Base-by-base conservation (phyloP, 1,140 invertebrate genomes). In the Adelges cooleyi region DNA sequence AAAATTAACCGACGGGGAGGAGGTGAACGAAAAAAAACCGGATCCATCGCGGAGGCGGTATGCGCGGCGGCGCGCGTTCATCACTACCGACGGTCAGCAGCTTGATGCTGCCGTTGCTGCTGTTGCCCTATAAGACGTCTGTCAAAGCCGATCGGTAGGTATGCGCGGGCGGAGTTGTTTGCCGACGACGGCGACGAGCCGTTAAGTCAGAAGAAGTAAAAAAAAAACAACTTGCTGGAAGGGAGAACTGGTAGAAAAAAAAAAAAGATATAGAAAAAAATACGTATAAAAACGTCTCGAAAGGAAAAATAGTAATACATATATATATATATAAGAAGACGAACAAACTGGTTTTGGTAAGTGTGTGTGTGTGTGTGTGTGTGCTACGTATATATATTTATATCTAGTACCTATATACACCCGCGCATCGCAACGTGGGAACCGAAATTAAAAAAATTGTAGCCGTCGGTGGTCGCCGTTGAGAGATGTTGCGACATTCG, bases 341-440 rank as follows among this genome's bases (percentile, higher is more conserved):
- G 27, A 46, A 62, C 56, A 62, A 62, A 62, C 56, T 62, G 56
- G 56, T 62, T 62, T 62, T 48, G 13, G n/a, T 62, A 25, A 15
- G 23, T 11, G 11, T 15, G 29, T n/a, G n/a, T n/a, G n/a, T n/a
- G n/a, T n/a, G n/a, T n/a, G n/a, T 62, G 40, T n/a, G 23, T 11
- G 11, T 15, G 29, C 29, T 33, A 56, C 36, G 25, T 20, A 62
- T 9, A 46, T 23, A 53, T 53, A 53, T 53, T 53, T 10, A 10
- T 48, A 48, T n/a, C n/a, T n/a, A 33, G 29, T 33, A 11, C 29
- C 29, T 20, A 42, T 56, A 46, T 59, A 59, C 56, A 62, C 56
- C 56, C 56, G 56, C 56, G 42, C 56, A 62, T 25, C 56, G 42
- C 56, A 62, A 62, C 56, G 56, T 62, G 56, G 56, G 56, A 62